phyloP scores from a whole-genome alignment of 2,113 vertebrate species.

The Sorex fumeus region DNA sequence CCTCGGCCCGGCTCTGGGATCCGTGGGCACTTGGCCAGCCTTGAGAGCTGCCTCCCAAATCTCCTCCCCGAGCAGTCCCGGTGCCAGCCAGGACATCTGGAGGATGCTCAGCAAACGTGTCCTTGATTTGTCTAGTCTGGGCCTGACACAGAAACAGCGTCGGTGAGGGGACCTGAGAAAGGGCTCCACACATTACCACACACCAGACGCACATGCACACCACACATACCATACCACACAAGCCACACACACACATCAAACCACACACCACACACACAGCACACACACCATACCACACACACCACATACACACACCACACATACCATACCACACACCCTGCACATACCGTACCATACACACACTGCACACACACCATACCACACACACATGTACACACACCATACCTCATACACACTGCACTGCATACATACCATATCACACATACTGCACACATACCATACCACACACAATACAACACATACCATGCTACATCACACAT shows the following conservation, averaged over 20 bases:
- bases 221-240: too few relatives aligned
- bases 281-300: too few relatives aligned
- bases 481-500: not conserved
- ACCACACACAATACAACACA: not conserved
- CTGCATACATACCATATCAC: too few relatives aligned
- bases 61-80: not conserved
- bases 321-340: too few relatives aligned
- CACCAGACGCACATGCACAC: too few relatives aligned
- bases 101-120: not conserved
- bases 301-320: too few relatives aligned
- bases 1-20: not conserved
- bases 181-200: not conserved
- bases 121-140: not conserved
- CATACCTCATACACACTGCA: too few relatives aligned
- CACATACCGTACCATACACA: too few relatives aligned
- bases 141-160: not conserved
- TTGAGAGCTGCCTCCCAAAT: not conserved
- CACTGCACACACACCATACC: too few relatives aligned
- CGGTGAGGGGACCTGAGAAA: not conserved
- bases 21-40: fast-evolving
- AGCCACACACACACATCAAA: too few relatives aligned
- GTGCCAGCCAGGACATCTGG: not conserved
- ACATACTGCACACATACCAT: not conserved
- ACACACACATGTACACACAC: too few relatives aligned
- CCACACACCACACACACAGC: too few relatives aligned